A percentile compares a stretch with the other conserved stretches of the same genome.
These are phyloP conservation scores for Drosophila prolongata DNA, from an alignment of 2,888 invertebrate species.

Conservation along the genomic window DNA sequence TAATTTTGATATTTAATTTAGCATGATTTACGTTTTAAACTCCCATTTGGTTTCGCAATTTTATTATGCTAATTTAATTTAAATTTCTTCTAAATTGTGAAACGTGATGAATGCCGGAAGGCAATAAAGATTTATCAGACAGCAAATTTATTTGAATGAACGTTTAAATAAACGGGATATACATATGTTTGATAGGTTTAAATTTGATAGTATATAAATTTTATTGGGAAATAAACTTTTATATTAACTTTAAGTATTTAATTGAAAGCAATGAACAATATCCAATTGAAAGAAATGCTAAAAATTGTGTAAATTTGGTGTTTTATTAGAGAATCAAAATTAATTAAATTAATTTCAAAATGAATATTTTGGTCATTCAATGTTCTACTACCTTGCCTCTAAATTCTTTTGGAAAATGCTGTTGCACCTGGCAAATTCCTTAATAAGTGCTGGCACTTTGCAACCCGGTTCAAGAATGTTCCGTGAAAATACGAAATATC, in stretches of 20 bases:
- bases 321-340: no score
- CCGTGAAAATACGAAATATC: not conserved
- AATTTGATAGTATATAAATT: not conserved
- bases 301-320: no score
- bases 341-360: no score
- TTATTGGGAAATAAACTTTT: not conserved
- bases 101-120: not conserved
- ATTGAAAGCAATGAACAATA: no score
- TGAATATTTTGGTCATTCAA: not conserved
- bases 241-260: no score
- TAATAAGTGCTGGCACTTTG: not conserved
- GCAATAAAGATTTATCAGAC: not conserved
- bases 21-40: not conserved
- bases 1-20: not conserved
- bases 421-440: not conserved
- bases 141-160: not conserved
- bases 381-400: not conserved
- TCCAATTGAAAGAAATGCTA: no score
- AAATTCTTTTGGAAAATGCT: not conserved
- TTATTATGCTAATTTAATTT: conserved; percentile 1
- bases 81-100: not conserved
- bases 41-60: not conserved
- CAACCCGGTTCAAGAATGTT: not conserved
- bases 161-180: no score
- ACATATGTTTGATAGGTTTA: no score